phyloP scores from a whole-genome alignment of 53 echinoderm and acorn worm genomes.

The Pentamera pediparva region DNA sequence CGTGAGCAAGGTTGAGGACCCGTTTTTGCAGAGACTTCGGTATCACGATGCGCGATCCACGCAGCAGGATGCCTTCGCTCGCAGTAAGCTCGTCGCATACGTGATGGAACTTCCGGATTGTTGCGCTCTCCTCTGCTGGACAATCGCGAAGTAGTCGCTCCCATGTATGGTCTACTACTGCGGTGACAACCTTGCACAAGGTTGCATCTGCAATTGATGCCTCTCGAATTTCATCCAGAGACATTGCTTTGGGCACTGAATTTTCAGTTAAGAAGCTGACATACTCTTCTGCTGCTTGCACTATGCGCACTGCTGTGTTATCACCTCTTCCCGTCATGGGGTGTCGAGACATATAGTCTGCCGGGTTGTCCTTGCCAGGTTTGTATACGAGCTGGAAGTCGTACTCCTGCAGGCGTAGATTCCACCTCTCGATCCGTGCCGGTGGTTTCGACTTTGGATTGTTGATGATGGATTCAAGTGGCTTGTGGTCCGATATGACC shows the following conservation, averaged over 20 bases:
- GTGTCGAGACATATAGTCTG: constrained; percentile 65
- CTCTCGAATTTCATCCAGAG: constrained; percentile 8
- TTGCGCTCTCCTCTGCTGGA: not conserved
- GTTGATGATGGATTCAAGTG: constrained; percentile 49
- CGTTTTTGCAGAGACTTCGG: not conserved
- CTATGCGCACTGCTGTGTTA: not conserved
- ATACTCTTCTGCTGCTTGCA: constrained; percentile 28
- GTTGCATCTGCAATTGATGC: constrained; percentile 3
- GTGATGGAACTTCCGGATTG: not conserved
- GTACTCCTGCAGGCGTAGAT: constrained; percentile 47
- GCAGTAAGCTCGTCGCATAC: not conserved
- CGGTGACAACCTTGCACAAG: constrained; percentile 10
- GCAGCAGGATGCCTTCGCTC: not conserved
- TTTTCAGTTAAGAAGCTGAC: constrained; percentile 15
- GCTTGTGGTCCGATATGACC: constrained; percentile 49
- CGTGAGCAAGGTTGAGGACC: not conserved
- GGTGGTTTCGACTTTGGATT: constrained; percentile 53
- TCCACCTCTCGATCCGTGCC: constrained; percentile 45
- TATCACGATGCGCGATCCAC: not conserved
- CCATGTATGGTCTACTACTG: not conserved
- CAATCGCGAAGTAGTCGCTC: not conserved
- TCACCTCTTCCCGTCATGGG: constrained; percentile 12
- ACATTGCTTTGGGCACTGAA: constrained; percentile 48
- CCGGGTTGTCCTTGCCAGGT: constrained; percentile 51
- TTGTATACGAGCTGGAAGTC: constrained; percentile 37